A percentile compares a stretch with the other conserved stretches of the same genome.
These are phyloP conservation scores for Anneissia japonica DNA, from an alignment of 35 echinoderm and acorn worm species.

Conservation along the genomic window DNA sequence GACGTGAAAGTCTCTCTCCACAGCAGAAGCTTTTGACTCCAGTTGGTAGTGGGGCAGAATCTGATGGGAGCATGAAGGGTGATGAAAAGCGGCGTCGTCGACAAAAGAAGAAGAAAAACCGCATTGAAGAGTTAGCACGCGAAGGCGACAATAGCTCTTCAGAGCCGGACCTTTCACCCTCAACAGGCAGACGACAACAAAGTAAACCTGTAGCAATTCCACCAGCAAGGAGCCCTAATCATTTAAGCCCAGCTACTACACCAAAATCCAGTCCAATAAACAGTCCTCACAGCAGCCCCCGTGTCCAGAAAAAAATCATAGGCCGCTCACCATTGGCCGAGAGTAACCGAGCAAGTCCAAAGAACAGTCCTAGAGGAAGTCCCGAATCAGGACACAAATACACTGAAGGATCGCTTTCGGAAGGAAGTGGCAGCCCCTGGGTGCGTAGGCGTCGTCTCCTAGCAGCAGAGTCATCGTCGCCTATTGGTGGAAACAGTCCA, in stretches of 20 bases:
- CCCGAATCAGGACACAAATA: conserved; percentile 71
- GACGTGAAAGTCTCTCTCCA: conserved; percentile 31
- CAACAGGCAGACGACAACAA: conserved; percentile 46
- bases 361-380: conserved; percentile 63
- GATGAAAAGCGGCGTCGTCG: conserved; percentile 60
- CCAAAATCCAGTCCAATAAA: conserved; percentile 85
- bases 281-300: conserved; percentile 83
- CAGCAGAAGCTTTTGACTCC: neutral
- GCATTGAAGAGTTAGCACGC: conserved; percentile 53
- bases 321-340: conserved; percentile 33
- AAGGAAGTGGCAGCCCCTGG: conserved; percentile 62
- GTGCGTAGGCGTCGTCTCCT: conserved; percentile 61
- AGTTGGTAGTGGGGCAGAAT: conserved; percentile 16
- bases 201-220: conserved; percentile 65
- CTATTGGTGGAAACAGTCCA: conserved; percentile 46
- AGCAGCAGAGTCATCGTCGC: conserved; percentile 23
- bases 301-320: conserved; percentile 52
- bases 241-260: conserved; percentile 70
- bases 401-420: conserved; percentile 51
- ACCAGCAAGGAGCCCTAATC: conserved; percentile 52
- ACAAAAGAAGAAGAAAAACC: conserved; percentile 68
- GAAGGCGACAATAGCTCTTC: conserved; percentile 69
- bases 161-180: conserved; percentile 68
- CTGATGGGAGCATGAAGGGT: conserved; percentile 46
- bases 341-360: conserved; percentile 37